Evolutionary conservation across 2,888 invertebrate species (phyloP), one percentile per base, ranked within the genome.

Genomic region (Dolichomitus sp.): DNA sequence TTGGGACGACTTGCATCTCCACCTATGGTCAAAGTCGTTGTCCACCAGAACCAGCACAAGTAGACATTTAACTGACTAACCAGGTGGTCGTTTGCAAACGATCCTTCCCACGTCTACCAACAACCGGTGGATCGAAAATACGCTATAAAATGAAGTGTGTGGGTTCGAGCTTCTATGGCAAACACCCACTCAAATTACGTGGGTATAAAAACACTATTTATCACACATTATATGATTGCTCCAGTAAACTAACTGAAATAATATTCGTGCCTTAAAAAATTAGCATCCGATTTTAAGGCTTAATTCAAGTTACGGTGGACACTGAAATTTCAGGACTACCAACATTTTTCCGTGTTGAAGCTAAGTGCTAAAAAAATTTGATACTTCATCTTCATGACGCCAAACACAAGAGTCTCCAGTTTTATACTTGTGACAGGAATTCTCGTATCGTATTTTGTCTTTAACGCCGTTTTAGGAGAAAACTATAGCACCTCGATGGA

Each of bases 1-100:
- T 81, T 65, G 65, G 7, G 12, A 17, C 4, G 48, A 63, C 57
- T 52, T 50, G 72, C 40, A 57, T 70, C 48, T 81, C 52, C 72
- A 77, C 68, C 52, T 73, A 81, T 73, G 81, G 77, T 72, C 52
- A 68, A 68, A 40, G 66, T 61, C 70, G 54, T 66, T 54, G 72
- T 65, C 66, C 65, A 50, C 50, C 57, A 17, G 52, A 66, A 76
- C 48, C 76, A 17, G 76, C 42, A 57, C 70, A 66, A 70, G 65
- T 65, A 52, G 52, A 73, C 61, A 61, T 81, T 77, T 72, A 73
- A 73, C 59, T 45, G 77, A 68, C 50, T 59, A 42, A 61, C 77
- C 81, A 68, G 77, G 81, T 81, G 77, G 65, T 50, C 68, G 72
- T 54, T 61, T 42, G 40, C 59, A 33, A 17, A 40, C 72, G 45